Conservation (phyloP, 1,140 invertebrate genomes). For the Diabrotica undecimpunctata region DNA sequence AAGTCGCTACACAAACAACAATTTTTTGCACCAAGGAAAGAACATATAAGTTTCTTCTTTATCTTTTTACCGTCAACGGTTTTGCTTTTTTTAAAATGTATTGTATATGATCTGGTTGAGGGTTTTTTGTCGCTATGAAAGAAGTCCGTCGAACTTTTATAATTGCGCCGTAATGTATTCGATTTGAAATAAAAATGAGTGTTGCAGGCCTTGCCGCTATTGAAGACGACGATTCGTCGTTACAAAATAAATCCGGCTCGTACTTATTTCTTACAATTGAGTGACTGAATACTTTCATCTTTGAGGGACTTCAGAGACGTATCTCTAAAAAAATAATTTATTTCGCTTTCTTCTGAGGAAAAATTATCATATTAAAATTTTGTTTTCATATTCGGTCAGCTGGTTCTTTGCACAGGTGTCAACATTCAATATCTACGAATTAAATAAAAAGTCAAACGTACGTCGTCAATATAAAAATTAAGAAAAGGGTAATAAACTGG, state of each 20-base stretch:
- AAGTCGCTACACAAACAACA: background rate
- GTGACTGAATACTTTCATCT: background rate
- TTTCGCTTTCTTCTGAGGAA: too few species aligned
- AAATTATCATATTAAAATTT: too few species aligned
- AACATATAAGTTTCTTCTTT: background rate
- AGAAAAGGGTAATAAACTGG: too few species aligned
- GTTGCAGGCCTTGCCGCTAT: background rate
- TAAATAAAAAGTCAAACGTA: too few species aligned
- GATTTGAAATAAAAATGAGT: slow-evolving; percentile 3
- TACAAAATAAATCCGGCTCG: background rate
- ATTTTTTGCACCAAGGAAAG: background rate
- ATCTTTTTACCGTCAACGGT: background rate
- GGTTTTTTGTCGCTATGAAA: slow-evolving; percentile 2
- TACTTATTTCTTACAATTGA: slow-evolving; percentile 1
- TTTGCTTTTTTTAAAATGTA: slow-evolving; percentile 1
- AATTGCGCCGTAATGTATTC: background rate
- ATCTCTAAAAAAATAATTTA: background rate
- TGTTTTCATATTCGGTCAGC: too few species aligned
- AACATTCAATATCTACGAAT: too few species aligned
- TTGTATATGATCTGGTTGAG: background rate
- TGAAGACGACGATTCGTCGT: background rate
- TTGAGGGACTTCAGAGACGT: background rate
- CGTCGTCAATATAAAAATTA: too few species aligned
- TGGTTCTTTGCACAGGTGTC: too few species aligned
- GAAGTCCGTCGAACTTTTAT: background rate